Conservation (phyloP, 2,888 invertebrate genomes). For the Melipona beecheii region DNA sequence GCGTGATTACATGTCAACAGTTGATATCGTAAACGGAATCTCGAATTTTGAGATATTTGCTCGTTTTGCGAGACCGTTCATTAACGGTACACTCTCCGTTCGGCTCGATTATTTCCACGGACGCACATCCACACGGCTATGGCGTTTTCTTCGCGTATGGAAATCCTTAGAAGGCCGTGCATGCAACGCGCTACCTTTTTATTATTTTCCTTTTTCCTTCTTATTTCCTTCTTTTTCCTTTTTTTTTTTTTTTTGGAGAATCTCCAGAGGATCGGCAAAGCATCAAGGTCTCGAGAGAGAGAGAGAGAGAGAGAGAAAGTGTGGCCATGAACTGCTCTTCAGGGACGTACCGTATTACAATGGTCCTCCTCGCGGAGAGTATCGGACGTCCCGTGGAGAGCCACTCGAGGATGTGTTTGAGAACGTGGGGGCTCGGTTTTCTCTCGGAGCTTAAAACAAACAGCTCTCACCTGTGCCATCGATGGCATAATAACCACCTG, state of each 20-base stretch:
- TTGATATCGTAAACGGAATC: not conserved
- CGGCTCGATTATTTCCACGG: conserved; percentile 21
- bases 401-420: conserved; percentile 77
- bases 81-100: conserved; percentile 35
- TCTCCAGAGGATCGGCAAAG: conserved; percentile 76
- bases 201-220: conserved; percentile 17
- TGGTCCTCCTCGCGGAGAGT: conserved; percentile 72
- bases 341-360: conserved; percentile 75
- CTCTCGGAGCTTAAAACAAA: conserved; percentile 74
- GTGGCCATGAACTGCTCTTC: conserved; percentile 69
- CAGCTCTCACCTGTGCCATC: conserved; percentile 73
- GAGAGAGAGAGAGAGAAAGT: conserved; percentile 37
- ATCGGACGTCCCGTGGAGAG: conserved; percentile 79
- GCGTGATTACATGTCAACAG: too few relatives aligned
- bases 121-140: conserved; percentile 11
- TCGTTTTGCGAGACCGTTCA: not conserved
- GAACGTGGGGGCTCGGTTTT: conserved; percentile 72
- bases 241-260: conserved; percentile 50
- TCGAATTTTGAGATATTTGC: not conserved
- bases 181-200: conserved; percentile 45
- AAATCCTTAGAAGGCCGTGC: conserved; percentile 73
- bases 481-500: conserved; percentile 76
- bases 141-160: conserved; percentile 53
- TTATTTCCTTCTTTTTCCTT: conserved; percentile 21
- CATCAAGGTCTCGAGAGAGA: conserved; percentile 70